phyloP scores from a whole-genome alignment of 23 tunicate species.

The Clavelina lepadiformis region DNA sequence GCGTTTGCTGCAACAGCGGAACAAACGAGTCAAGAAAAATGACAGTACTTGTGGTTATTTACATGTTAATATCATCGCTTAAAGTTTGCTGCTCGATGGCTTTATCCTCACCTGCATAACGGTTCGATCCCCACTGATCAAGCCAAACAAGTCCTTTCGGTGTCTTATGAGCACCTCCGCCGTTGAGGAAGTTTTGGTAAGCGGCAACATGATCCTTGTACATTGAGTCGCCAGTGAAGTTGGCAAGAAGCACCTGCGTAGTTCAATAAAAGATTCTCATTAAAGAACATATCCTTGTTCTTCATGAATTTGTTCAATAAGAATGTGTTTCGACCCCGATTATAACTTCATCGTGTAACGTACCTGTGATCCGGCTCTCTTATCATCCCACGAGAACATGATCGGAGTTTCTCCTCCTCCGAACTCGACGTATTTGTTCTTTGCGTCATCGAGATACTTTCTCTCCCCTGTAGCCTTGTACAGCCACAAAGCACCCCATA shows the following conservation, averaged over 20 bases:
- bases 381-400: conserved; percentile 93
- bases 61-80: too few relatives aligned
- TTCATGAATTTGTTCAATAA: too few relatives aligned
- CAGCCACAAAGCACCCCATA: conserved; percentile 97
- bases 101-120: conserved; percentile 78
- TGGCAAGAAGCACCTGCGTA: conserved; percentile 74
- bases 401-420: conserved; percentile 68
- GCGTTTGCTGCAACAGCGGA: conserved; percentile 35
- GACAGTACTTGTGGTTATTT: not conserved
- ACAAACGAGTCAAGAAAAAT: not conserved
- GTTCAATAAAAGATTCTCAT: not conserved
- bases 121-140: conserved; percentile 87
- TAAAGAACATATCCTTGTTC: not conserved
- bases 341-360: too few relatives aligned
- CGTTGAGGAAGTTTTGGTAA: conserved; percentile 56
- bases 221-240: conserved; percentile 74
- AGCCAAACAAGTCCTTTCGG: conserved; percentile 90
- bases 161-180: conserved; percentile 43
- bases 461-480: conserved; percentile 63
- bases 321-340: too few relatives aligned
- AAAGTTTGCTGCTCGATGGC: too few relatives aligned
- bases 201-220: conserved; percentile 57
- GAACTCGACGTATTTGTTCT: conserved; percentile 44
- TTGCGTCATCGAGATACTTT: conserved; percentile 57
- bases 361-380: conserved; percentile 93